Evolutionary conservation across 2,113 vertebrate genomes (phyloP).

Genomic region (Zosterops lateralis): DNA sequence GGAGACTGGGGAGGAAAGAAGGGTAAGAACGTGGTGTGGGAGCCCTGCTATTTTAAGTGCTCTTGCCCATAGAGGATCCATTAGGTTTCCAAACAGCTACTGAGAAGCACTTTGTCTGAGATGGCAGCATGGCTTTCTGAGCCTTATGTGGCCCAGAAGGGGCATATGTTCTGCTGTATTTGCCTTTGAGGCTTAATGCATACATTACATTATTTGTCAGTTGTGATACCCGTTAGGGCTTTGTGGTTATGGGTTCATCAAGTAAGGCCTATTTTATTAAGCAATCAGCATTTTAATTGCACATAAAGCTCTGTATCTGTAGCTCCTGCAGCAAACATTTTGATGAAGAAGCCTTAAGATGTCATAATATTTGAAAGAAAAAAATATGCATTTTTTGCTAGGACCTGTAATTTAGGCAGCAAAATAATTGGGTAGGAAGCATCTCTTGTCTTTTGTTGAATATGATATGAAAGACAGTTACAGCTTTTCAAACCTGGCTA

Average conservation of each 20-base stretch:
- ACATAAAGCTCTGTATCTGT: background rate
- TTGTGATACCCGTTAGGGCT: background rate
- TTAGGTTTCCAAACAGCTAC: background rate
- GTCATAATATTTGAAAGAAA: conserved; percentile 43
- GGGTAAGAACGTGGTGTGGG: background rate
- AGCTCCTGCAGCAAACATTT: background rate
- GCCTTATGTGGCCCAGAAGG: background rate
- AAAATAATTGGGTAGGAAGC: conserved; percentile 30
- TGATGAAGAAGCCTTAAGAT: background rate
- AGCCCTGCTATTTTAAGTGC: background rate
- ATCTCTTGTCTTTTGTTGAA: conserved; percentile 7
- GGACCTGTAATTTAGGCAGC: conserved; percentile 35
- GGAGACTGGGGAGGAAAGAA: background rate
- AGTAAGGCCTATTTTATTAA: background rate
- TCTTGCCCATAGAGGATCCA: background rate
- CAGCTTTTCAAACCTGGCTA: conserved; percentile 49
- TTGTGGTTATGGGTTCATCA: background rate
- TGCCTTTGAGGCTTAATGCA: background rate
- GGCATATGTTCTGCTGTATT: background rate
- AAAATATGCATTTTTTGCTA: conserved; percentile 12
- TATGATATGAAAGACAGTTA: conserved; percentile 36
- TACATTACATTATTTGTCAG: background rate
- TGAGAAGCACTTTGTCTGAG: background rate
- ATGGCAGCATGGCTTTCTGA: background rate
- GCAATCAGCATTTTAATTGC: background rate